Evolutionary conservation across 2,113 vertebrate species (phyloP).

Genomic region (Ochotona princeps): DNA sequence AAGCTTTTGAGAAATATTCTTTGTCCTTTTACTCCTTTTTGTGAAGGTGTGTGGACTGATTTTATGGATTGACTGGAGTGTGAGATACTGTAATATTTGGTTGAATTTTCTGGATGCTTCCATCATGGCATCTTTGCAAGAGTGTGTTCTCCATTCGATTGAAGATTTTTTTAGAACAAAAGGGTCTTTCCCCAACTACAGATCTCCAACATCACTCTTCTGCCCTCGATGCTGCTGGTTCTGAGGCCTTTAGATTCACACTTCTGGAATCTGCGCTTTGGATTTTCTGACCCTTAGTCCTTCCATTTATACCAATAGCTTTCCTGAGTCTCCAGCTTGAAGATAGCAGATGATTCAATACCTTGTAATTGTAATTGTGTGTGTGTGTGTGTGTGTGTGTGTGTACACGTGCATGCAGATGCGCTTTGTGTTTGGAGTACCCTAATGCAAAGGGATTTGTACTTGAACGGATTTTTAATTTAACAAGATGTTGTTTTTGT

Average conservation of each 20-base stretch:
- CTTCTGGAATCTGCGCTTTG: background rate
- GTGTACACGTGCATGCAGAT: too few relatives aligned
- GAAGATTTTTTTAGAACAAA: background rate
- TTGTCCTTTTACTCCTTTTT: background rate
- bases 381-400: too few relatives aligned
- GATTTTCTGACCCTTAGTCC: background rate
- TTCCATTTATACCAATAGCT: background rate
- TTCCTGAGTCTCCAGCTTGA: background rate
- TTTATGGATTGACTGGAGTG: background rate
- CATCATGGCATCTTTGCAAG: background rate
- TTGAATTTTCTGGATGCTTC: background rate
- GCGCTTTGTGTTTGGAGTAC: background rate
- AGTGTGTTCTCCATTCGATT: background rate
- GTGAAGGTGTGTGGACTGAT: background rate
- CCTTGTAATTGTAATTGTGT: background rate
- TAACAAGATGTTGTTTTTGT: background rate
- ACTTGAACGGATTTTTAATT: background rate
- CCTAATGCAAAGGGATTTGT: background rate
- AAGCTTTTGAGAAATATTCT: background rate
- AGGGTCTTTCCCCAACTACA: rapidly evolving
- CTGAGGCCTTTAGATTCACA: background rate
- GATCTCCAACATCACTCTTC: background rate
- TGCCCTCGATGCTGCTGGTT: background rate
- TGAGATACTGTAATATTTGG: background rate
- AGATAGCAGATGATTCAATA: background rate